These are phyloP conservation scores for Dryobota labecula DNA, from an alignment of 2,888 invertebrate species.

Conservation along the genomic window DNA sequence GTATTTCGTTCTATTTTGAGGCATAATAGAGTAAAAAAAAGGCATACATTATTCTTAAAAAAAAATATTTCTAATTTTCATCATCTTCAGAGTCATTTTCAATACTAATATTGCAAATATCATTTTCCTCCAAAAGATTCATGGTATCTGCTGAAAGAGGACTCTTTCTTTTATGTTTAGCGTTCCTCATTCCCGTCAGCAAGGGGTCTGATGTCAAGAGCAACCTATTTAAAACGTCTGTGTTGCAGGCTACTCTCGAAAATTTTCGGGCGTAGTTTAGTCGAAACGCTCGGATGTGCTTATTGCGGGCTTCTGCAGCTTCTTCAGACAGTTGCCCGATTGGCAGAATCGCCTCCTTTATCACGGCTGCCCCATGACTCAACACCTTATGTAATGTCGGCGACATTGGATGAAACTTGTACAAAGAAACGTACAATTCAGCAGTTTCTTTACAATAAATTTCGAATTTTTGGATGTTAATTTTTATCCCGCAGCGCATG, in stretches of 20 bases:
- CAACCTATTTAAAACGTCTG: conserved; percentile 38
- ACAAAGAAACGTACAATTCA: conserved; percentile 41
- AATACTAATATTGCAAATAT: conserved; percentile 41
- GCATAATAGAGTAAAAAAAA: conserved; percentile 25
- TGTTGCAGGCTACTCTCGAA: conserved; percentile 33
- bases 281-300: conserved; percentile 39
- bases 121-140: conserved; percentile 38
- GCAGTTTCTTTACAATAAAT: conserved; percentile 47
- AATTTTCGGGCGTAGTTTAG: conserved; percentile 40
- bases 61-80: conserved; percentile 31
- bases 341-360: conserved; percentile 40
- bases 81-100: conserved; percentile 27
- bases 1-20: conserved; percentile 30
- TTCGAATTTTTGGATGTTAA: conserved; percentile 35
- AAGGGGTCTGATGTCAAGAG: conserved; percentile 39
- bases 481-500: conserved; percentile 35
- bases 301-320: conserved; percentile 54
- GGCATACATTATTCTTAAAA: conserved; percentile 27
- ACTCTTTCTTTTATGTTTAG: conserved; percentile 32
- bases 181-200: conserved; percentile 34
- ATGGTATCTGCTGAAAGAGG: conserved; percentile 32
- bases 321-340: conserved; percentile 48
- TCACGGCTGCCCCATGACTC: conserved; percentile 38
- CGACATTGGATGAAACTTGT: conserved; percentile 44
- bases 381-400: conserved; percentile 35